A percentile compares a stretch with the other conserved stretches of the same genome.
These are phyloP conservation scores for Champsocephalus gunnari DNA, from an alignment of 2,797 vertebrate genomes.

Conservation along the genomic window DNA sequence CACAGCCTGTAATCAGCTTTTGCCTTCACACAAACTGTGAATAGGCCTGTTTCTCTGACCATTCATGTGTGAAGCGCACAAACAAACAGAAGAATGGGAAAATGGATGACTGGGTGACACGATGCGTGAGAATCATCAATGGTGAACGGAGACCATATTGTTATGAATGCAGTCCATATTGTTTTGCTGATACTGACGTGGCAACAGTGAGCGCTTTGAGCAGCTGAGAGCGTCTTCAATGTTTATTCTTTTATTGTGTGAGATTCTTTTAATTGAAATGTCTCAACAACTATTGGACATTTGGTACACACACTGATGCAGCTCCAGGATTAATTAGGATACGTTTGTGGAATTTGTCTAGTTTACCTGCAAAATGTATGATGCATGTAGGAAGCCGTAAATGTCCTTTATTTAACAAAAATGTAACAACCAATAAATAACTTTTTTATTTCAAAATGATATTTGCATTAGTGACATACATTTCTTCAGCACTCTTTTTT, in stretches of 20 bases:
- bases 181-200: constrained; percentile 48
- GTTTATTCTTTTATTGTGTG: not conserved
- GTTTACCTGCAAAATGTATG: not conserved
- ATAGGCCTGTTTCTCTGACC: constrained; percentile 55
- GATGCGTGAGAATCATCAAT: constrained; percentile 64
- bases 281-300: not conserved
- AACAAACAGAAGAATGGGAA: constrained; percentile 66
- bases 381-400: not conserved
- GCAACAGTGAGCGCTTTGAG: constrained; percentile 11
- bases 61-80: constrained; percentile 61
- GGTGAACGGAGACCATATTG: constrained; percentile 66
- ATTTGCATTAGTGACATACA: too few relatives aligned
- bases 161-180: constrained; percentile 63
- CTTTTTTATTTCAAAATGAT: not conserved
- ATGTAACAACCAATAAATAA: too few relatives aligned
- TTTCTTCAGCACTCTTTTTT: too few relatives aligned
- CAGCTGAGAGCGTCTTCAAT: constrained; percentile 10
- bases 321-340: not conserved
- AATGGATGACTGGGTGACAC: constrained; percentile 64
- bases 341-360: not conserved
- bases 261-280: constrained; percentile 6
- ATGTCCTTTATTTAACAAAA: too few relatives aligned
- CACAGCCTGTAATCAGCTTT: constrained; percentile 23
- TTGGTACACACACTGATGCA: not conserved
- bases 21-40: constrained; percentile 54